phyloP scores from a whole-genome alignment of 2,888 invertebrate genomes.

The Microctonus aethiopoides region DNA sequence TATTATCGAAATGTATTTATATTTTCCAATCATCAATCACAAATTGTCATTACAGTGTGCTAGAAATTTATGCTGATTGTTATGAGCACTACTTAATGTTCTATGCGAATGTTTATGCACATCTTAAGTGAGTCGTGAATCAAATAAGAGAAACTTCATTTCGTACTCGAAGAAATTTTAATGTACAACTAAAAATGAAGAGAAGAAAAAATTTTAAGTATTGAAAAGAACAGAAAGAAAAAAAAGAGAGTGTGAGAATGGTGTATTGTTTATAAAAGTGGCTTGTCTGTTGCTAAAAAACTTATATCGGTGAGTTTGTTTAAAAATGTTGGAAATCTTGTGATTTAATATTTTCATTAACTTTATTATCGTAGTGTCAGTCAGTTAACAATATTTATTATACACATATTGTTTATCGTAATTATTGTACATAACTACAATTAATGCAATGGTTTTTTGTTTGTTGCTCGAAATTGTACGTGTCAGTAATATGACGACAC shows the following conservation, averaged over 20 bases:
- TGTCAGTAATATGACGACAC: not conserved
- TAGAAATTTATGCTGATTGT: conserved; percentile 24
- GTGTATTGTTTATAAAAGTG: conserved; percentile 21
- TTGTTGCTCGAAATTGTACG: conserved; percentile 20
- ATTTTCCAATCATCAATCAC: no score
- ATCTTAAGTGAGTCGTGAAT: conserved; percentile 17
- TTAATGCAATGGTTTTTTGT: conserved; percentile 19
- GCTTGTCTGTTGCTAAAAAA: conserved; percentile 26
- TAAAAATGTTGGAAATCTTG: conserved; percentile 10
- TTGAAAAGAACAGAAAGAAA: no score
- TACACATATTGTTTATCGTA: conserved; percentile 18
- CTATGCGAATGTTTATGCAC: conserved; percentile 23
- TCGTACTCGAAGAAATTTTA: not conserved
- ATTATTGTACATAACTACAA: conserved; percentile 17
- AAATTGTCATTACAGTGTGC: no score
- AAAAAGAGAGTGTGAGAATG: not conserved
- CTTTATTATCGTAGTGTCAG: conserved; percentile 15
- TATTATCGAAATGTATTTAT: conserved; percentile 33
- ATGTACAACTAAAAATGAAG: not conserved
- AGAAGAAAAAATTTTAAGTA: not conserved
- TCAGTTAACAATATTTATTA: conserved; percentile 16
- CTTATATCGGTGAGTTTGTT: conserved; percentile 23
- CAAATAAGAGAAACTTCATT: not conserved
- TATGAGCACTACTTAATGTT: conserved; percentile 20
- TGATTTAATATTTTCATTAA: conserved; percentile 18